These are phyloP conservation scores for Anorthoa munda DNA, from an alignment of 2,888 invertebrate genomes.

Conservation along the genomic window DNA sequence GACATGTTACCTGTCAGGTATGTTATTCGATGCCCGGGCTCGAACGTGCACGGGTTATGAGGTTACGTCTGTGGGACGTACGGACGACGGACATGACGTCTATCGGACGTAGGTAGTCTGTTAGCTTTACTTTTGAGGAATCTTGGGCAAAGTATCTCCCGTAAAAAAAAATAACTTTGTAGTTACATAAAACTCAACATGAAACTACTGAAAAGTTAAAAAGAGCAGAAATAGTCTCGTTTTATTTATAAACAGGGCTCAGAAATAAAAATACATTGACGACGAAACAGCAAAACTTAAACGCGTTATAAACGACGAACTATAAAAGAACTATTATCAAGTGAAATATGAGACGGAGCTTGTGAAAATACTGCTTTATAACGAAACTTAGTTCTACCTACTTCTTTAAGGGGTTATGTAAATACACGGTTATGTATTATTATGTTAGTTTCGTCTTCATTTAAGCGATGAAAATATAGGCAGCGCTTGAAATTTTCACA, in stretches of 20 bases:
- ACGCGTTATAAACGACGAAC: conserved; percentile 19
- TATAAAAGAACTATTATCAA: conserved; percentile 38
- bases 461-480: not conserved
- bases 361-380: conserved; percentile 2
- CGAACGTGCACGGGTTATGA: not conserved
- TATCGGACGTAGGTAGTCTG: conserved; percentile 2
- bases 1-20: not conserved
- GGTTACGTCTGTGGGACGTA: not conserved
- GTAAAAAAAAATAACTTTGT: not conserved
- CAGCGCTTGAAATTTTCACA: not conserved
- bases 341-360: conserved; percentile 19
- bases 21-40: not conserved
- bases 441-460: conserved; percentile 2
- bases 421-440: not conserved
- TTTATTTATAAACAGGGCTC: not conserved
- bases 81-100: not conserved
- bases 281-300: conserved; percentile 18
- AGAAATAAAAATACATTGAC: conserved; percentile 38
- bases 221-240: not conserved
- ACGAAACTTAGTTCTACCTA: conserved; percentile 11
- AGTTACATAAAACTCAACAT: not conserved
- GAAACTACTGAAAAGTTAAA: not conserved
- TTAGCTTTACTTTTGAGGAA: not conserved
- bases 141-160: not conserved
- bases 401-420: not conserved